Conservation (phyloP, 2,113 vertebrate species). For the Psammodynastes pulverulentus region DNA sequence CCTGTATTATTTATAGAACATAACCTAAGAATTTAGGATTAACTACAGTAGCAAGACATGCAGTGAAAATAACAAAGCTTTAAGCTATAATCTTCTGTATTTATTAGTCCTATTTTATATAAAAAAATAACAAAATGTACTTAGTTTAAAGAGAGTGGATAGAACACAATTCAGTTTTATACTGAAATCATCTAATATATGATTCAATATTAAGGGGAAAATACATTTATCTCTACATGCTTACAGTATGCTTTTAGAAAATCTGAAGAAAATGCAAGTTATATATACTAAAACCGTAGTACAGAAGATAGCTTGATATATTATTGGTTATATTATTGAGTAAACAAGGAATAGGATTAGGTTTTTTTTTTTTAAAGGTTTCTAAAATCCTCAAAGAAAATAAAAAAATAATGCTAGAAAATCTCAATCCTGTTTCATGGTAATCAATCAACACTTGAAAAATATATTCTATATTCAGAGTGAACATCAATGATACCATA, state of each 20-base stretch:
- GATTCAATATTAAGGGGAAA: background rate
- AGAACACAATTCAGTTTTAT: background rate
- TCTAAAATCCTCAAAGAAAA: background rate
- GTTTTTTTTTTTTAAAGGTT: background rate
- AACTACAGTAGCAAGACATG: background rate
- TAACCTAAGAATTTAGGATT: background rate
- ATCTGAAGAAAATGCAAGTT: background rate
- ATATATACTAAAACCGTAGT: background rate
- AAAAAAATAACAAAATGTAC: background rate
- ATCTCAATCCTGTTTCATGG: background rate
- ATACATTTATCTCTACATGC: background rate
- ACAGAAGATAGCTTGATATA: background rate
- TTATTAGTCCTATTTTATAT: background rate
- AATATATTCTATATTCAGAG: background rate
- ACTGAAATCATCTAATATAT: background rate
- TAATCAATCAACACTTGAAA: background rate
- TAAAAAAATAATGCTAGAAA: background rate
- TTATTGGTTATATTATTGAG: background rate
- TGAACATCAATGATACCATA: background rate
- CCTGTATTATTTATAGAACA: background rate
- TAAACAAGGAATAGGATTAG: background rate
- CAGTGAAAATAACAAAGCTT: background rate
- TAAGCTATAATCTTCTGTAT: background rate
- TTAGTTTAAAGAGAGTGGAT: background rate
- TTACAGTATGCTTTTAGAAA: background rate